Evolutionary conservation across 2,797 vertebrate species (phyloP).

Genomic region (Fistularia commersonii): DNA sequence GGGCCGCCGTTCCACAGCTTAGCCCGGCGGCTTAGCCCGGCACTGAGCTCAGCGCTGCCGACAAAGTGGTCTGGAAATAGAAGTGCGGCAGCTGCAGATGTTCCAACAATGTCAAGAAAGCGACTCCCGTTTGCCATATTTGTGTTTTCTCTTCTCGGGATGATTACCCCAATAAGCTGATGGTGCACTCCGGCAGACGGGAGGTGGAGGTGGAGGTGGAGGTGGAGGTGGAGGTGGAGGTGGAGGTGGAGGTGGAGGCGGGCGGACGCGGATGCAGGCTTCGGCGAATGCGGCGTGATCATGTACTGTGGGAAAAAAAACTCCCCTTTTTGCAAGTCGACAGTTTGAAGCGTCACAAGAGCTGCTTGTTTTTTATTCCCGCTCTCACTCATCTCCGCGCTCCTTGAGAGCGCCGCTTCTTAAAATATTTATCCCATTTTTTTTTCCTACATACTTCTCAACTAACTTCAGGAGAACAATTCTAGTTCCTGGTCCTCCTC

Average conservation of each 20-base stretch:
- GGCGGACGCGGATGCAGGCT: constrained; percentile 40
- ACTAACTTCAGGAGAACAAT: constrained; percentile 62
- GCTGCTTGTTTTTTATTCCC: constrained; percentile 49
- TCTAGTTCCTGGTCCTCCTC: constrained; percentile 25
- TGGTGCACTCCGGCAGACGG: constrained; percentile 56
- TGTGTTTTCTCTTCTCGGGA: constrained; percentile 57
- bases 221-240: too few relatives aligned
- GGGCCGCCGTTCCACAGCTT: constrained; percentile 32
- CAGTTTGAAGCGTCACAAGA: constrained; percentile 52
- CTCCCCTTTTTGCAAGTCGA: constrained; percentile 59
- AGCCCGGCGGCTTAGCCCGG: constrained; percentile 42
- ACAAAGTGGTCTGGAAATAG: constrained; percentile 49
- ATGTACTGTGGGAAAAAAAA: constrained; percentile 21
- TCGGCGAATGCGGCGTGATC: constrained; percentile 43
- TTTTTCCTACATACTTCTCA: constrained; percentile 46
- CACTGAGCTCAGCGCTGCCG: constrained; percentile 54
- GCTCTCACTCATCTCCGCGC: constrained; percentile 35
- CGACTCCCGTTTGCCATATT: constrained; percentile 44
- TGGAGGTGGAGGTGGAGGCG: not conserved
- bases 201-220: too few relatives aligned
- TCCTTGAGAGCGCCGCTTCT: constrained; percentile 56
- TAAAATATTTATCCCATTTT: constrained; percentile 64
- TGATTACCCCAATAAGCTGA: constrained; percentile 70
- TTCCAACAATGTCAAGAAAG: constrained; percentile 49
- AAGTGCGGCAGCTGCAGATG: constrained; percentile 63